Evolutionary conservation across 37 sponge, comb jelly and placozoan genomes (phyloP).

Genomic region (Tethya wilhelma): DNA sequence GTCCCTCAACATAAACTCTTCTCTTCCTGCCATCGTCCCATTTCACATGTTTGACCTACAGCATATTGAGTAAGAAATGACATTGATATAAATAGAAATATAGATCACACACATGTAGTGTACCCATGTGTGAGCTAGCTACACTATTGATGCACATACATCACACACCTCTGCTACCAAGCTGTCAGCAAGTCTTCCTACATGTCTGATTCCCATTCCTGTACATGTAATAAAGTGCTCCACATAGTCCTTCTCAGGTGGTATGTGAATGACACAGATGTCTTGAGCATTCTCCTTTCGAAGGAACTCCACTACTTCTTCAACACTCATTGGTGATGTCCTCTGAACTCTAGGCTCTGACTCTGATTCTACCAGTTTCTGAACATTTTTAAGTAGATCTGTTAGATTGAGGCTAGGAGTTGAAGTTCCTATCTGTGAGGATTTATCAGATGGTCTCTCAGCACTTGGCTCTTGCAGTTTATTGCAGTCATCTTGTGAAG

Average conservation of each 20-base stretch:
- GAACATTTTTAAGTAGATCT: no score
- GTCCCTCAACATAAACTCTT: constrained; percentile 58
- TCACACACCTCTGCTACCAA: constrained; percentile 63
- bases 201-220: constrained; percentile 66
- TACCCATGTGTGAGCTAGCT: not conserved
- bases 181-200: constrained; percentile 60
- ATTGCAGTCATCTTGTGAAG: no score
- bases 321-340: constrained; percentile 66
- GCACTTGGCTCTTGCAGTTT: no score
- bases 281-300: constrained; percentile 58
- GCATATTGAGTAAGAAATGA: not conserved
- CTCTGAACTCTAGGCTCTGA: no score
- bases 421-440: no score
- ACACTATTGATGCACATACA: not conserved
- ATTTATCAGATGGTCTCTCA: no score
- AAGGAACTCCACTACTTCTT: constrained; percentile 73
- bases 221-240: constrained; percentile 68
- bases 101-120: not conserved
- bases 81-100: not conserved
- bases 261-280: constrained; percentile 60
- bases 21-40: not conserved
- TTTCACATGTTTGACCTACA: constrained; percentile 42
- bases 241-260: constrained; percentile 60
- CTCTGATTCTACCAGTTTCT: no score
- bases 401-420: no score